A percentile compares a stretch with the other conserved stretches of the same genome.
These are phyloP conservation scores for Orussus abietinus DNA, from an alignment of 1,140 invertebrate genomes.

Conservation along the genomic window DNA sequence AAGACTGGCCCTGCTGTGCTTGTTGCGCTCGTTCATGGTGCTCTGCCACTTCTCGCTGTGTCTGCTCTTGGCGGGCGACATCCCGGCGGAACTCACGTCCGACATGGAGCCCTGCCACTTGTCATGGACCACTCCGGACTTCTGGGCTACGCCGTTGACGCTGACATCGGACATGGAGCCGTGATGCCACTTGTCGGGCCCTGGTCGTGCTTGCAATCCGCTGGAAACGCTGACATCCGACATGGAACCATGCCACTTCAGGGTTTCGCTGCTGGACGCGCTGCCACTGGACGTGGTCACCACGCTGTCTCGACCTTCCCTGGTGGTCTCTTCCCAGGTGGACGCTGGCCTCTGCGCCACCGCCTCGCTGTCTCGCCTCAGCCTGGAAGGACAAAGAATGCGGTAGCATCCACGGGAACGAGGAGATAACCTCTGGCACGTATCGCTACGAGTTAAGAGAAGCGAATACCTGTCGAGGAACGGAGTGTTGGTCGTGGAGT, in stretches of 20 bases:
- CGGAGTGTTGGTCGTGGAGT: conserved; percentile 72
- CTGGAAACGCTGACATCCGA: conserved; percentile 71
- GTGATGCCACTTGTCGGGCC: conserved; percentile 41
- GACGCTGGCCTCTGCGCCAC: conserved; percentile 52
- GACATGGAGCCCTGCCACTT: conserved; percentile 60
- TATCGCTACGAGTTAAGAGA: no score
- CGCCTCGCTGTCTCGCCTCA: conserved; percentile 60
- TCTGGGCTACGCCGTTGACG: conserved; percentile 33
- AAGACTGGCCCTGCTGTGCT: conserved; percentile 28
- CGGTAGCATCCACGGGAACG: not conserved
- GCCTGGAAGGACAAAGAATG: conserved; percentile 31
- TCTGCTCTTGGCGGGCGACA: conserved; percentile 23
- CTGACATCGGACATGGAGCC: conserved; percentile 46
- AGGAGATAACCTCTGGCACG: no score
- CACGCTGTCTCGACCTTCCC: conserved; percentile 65
- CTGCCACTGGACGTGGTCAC: conserved; percentile 65
- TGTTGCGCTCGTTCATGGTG: conserved; percentile 41
- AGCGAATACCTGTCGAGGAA: conserved; percentile 65
- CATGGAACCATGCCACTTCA: conserved; percentile 79
- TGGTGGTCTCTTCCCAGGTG: conserved; percentile 52
- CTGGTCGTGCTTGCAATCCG: conserved; percentile 38
- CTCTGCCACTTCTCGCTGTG: conserved; percentile 27
- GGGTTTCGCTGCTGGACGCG: conserved; percentile 74
- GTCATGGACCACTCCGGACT: conserved; percentile 26
- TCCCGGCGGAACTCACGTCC: conserved; percentile 45